A percentile compares a stretch with the other conserved stretches of the same genome.
phyloP scores from a whole-genome alignment of 1,140 invertebrate species.

The Pantala flavescens region DNA sequence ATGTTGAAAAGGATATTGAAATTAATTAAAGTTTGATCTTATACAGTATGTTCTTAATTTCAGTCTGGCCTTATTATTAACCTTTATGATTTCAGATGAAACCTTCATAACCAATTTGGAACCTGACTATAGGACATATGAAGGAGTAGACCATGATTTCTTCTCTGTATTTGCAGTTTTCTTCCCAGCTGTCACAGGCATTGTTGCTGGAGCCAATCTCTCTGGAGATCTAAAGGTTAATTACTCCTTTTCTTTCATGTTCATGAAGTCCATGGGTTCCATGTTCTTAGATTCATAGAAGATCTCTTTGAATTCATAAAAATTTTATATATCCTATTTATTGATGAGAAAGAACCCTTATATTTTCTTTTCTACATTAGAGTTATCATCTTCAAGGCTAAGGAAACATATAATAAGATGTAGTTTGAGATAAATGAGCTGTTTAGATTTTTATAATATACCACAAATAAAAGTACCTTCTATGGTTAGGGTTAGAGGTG shows the following conservation, averaged over 20 bases:
- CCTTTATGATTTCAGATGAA: slow-evolving; percentile 24
- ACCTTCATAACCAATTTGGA: slow-evolving; percentile 29
- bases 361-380: too few species aligned
- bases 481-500: too few species aligned
- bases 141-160: slow-evolving; percentile 32
- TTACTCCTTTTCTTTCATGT: not conserved
- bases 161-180: slow-evolving; percentile 34
- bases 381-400: too few species aligned
- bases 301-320: too few species aligned
- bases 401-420: too few species aligned
- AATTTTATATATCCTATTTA: too few species aligned
- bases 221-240: slow-evolving; percentile 44
- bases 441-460: too few species aligned
- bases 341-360: too few species aligned
- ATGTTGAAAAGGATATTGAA: not conserved
- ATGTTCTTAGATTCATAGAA: too few species aligned
- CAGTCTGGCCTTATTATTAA: not conserved
- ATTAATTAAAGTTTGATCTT: not conserved
- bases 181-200: slow-evolving; percentile 35
- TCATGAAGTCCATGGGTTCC: too few species aligned
- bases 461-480: too few species aligned
- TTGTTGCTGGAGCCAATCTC: slow-evolving; percentile 50
- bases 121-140: slow-evolving; percentile 28
- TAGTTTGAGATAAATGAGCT: too few species aligned
- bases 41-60: not conserved